A percentile compares a stretch with the other conserved stretches of the same genome.
Conservation (phyloP, 2,113 vertebrate species). For the Hyperopisus bebe region DNA sequence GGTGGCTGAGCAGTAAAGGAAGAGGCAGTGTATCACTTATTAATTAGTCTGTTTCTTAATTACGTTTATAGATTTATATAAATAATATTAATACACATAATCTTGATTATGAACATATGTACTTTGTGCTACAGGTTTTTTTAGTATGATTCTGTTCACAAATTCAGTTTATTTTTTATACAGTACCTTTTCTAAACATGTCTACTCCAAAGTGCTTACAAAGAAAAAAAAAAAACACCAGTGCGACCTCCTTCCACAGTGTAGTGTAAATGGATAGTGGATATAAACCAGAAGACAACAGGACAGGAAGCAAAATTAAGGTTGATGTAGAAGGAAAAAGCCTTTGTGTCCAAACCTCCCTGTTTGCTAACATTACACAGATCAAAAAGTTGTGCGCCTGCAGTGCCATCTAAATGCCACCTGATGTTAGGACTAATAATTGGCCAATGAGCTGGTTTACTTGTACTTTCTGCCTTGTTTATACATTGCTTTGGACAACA, state of each 20-base stretch:
- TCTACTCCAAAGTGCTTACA: neutral
- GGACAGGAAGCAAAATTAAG: neutral
- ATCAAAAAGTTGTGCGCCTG: neutral
- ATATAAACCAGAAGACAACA: neutral
- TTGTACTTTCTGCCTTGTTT: neutral
- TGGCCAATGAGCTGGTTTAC: neutral
- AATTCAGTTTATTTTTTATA: neutral
- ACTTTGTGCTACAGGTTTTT: neutral
- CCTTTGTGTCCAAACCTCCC: neutral
- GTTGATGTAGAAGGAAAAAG: neutral
- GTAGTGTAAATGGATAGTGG: neutral
- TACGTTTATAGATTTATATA: too few species aligned
- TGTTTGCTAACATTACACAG: neutral
- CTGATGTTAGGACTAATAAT: neutral
- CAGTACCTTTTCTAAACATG: neutral
- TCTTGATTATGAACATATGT: neutral
- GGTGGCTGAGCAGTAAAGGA: neutral
- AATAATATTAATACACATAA: neutral
- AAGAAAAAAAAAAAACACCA: neutral
- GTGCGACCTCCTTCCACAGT: neutral
- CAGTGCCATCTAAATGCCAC: neutral
- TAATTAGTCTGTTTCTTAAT: neutral
- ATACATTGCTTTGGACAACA: neutral
- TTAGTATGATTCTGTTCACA: neutral
- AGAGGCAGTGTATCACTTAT: neutral